Percentiles rank a stretch among this genome's conserved stretches.
These are phyloP conservation scores for Dicranocentrus wangi DNA, from an alignment of 2,888 invertebrate genomes.

Conservation along the genomic window DNA sequence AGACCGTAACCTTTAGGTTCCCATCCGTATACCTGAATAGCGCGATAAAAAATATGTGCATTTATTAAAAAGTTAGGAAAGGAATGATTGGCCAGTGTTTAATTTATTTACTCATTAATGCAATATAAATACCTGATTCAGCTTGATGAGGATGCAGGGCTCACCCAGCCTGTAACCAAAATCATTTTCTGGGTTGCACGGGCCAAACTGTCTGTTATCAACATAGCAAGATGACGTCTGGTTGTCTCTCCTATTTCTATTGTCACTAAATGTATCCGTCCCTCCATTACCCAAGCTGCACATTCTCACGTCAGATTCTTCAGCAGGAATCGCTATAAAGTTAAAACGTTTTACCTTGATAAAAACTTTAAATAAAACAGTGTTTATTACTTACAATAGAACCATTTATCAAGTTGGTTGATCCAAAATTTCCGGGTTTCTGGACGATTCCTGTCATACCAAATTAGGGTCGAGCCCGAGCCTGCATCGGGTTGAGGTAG, in stretches of 20 bases:
- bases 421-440: slow-evolving; percentile 88
- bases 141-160: slow-evolving; percentile 96
- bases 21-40: slow-evolving; percentile 87
- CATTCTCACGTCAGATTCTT: slow-evolving; percentile 80
- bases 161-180: slow-evolving; percentile 91
- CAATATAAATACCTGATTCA: slow-evolving; percentile 86
- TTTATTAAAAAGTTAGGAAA: no score
- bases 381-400: slow-evolving; percentile 80
- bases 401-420: slow-evolving; percentile 83
- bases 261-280: slow-evolving; percentile 52
- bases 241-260: slow-evolving; percentile 54
- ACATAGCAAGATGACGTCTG: slow-evolving; percentile 51
- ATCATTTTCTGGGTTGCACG: slow-evolving; percentile 84
- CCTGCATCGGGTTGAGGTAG: slow-evolving; percentile 93
- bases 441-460: slow-evolving; percentile 82
- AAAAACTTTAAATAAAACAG: no score
- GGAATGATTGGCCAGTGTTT: no score
- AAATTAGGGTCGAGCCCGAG: slow-evolving; percentile 95
- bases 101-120: no score
- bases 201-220: slow-evolving; percentile 78
- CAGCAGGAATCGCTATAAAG: slow-evolving; percentile 39
- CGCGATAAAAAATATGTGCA: background rate
- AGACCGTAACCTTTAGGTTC: slow-evolving; percentile 79
- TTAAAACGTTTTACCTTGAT: background rate
- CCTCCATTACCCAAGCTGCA: slow-evolving; percentile 70